These are phyloP conservation scores for Urophycis tenuis DNA, from an alignment of 2,797 vertebrate species.

Conservation along the genomic window DNA sequence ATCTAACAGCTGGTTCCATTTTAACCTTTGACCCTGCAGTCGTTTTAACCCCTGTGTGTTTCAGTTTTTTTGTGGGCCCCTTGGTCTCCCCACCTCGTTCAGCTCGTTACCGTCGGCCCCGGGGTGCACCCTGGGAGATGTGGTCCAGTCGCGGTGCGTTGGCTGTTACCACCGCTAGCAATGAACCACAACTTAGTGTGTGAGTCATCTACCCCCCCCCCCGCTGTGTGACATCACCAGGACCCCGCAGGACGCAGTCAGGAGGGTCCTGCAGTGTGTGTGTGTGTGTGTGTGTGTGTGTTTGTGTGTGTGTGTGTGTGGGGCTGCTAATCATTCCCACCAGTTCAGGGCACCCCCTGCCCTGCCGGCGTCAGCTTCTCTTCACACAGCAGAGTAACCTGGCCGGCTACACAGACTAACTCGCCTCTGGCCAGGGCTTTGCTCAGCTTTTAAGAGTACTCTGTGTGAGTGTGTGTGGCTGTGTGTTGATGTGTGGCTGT, in stretches of 20 bases:
- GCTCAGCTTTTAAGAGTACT: background rate
- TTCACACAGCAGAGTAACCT: slow-evolving; percentile 48
- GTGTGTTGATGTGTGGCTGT: background rate
- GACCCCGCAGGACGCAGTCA: background rate
- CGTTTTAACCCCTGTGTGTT: background rate
- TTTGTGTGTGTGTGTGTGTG: slow-evolving; percentile 15
- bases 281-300: too few relatives aligned
- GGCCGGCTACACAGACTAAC: slow-evolving; percentile 25
- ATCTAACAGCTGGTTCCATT: background rate
- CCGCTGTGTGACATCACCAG: background rate
- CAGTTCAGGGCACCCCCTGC: slow-evolving; percentile 27
- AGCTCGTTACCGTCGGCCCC: background rate
- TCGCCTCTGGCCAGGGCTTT: background rate
- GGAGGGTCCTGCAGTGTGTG: background rate
- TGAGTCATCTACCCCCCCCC: background rate
- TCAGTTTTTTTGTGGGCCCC: background rate
- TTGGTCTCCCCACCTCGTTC: background rate
- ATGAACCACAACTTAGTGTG: background rate
- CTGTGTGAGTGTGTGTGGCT: slow-evolving; percentile 6
- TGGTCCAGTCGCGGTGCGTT: background rate
- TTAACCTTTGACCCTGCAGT: background rate
- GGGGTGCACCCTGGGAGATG: background rate
- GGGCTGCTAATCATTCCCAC: slow-evolving; percentile 27
- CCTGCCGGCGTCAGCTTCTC: slow-evolving; percentile 25
- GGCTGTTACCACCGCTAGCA: background rate